Base-by-base conservation (phyloP, 2,113 vertebrate species). In the Rissa tridactyla region DNA sequence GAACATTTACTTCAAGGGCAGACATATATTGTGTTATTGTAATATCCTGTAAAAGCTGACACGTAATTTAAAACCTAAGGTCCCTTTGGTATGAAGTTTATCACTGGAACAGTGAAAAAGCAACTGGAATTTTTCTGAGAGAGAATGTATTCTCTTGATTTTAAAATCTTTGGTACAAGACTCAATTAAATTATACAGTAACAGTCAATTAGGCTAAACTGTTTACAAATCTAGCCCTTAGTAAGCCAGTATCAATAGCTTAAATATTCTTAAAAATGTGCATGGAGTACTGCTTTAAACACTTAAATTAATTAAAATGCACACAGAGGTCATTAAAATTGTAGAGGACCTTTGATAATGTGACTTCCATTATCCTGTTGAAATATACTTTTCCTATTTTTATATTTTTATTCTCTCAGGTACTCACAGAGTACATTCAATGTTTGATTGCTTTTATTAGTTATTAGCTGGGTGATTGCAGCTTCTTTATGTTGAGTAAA, bases 1-100 rank as follows among this genome's bases (percentile, higher is more conserved):
- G 77, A 94, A 94, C 94, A 52, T 94, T 95, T 94, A 27, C 88
- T 97, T 46, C 91, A 95, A 96, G 86, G 78, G 81, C 92, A 95
- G 91, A 60, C 90, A 44, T 79, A 78, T 57, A 86, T 66, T 93
- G 60, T 75, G 36, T 86, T 95, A n/a, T 36, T 46, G 36, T 76
- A 93, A 64, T 84, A 68, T 84, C 88, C 65, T 88, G 65, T 90
- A 88, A 91, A 88, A 92, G 70, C 82, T 94, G 81, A 51, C 44
- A 85, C 7, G 15, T 90, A 60, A 95, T 95, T 96, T 89, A 69
- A 93, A 86, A 77, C 78, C 47, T 42, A 20, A n/a, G 9, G n/a
- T 70, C 32, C 34, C 58, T 93, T 91, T 88, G 73, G 66, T 88
- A 42, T 5, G 51, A 82, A 89, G 58, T 85, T 92, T 82, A 22